These are phyloP conservation scores for Eupithecia tripunctaria DNA, from an alignment of 2,888 invertebrate species.

Conservation along the genomic window DNA sequence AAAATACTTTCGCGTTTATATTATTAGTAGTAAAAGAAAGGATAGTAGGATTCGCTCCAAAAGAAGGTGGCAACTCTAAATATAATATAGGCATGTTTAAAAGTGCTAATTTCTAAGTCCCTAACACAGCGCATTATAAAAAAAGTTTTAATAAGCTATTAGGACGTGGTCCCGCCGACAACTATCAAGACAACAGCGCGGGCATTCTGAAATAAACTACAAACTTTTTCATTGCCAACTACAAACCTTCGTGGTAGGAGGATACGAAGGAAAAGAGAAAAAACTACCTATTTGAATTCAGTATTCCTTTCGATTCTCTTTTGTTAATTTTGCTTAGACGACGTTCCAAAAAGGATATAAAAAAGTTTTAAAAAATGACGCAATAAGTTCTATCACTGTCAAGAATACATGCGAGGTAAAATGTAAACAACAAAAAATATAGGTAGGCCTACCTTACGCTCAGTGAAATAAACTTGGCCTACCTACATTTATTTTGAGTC, in stretches of 20 bases:
- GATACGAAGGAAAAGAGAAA: not conserved
- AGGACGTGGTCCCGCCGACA: not conserved
- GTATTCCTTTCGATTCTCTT: not conserved
- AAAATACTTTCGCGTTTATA: too few relatives aligned
- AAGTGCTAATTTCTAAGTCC: too few relatives aligned
- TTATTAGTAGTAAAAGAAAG: too few relatives aligned
- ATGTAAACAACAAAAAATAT: not conserved
- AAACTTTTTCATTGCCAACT: not conserved
- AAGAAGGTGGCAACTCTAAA: too few relatives aligned
- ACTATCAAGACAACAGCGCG: not conserved
- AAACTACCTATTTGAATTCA: not conserved
- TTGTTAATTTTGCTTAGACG: not conserved
- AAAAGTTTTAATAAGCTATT: too few relatives aligned
- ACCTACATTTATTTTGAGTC: conserved; percentile 5
- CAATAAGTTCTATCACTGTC: not conserved
- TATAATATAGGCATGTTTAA: too few relatives aligned
- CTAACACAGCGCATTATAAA: not conserved
- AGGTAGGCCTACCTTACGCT: not conserved
- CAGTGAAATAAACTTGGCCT: not conserved
- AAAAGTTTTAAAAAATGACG: not conserved
- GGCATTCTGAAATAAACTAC: not conserved
- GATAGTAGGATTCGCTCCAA: too few relatives aligned
- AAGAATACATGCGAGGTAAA: not conserved
- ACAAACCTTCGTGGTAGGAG: not conserved
- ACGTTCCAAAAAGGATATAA: not conserved